phyloP scores from a whole-genome alignment of 2,888 invertebrate genomes.

The Diarsia brunnea region DNA sequence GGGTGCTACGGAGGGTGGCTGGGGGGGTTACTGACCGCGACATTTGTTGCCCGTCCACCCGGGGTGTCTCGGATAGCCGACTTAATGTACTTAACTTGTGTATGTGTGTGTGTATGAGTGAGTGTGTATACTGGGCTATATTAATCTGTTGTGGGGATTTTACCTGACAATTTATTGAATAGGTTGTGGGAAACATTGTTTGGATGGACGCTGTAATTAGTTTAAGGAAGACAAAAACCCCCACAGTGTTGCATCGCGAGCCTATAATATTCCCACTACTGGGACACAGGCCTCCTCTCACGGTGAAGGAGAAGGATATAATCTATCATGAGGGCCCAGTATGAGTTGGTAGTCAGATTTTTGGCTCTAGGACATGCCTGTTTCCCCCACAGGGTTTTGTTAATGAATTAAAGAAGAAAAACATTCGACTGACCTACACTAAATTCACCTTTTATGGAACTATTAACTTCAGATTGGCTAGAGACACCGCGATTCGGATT shows the following conservation, averaged over 20 bases:
- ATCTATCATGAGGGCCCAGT: too few species aligned
- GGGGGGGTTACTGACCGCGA: slow-evolving; percentile 86
- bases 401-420: not conserved
- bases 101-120: slow-evolving; percentile 63
- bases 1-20: slow-evolving; percentile 70
- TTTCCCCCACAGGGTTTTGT: too few species aligned
- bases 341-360: too few species aligned
- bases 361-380: too few species aligned
- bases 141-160: slow-evolving; percentile 66
- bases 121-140: slow-evolving; percentile 61
- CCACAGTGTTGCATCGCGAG: not conserved
- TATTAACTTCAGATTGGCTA: not conserved
- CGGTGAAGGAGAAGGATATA: too few species aligned
- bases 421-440: not conserved
- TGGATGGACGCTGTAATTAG: slow-evolving; percentile 9
- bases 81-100: slow-evolving; percentile 73
- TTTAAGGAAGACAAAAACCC: not conserved
- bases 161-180: slow-evolving; percentile 60
- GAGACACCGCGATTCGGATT: not conserved
- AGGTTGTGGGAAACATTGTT: slow-evolving; percentile 26
- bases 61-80: slow-evolving; percentile 72
- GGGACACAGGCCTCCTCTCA: too few species aligned
- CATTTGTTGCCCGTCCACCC: slow-evolving; percentile 88
- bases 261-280: too few species aligned
- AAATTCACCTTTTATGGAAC: not conserved